These are phyloP conservation scores for Carlito syrichta DNA, from an alignment of 2,113 vertebrate genomes.

Conservation along the genomic window DNA sequence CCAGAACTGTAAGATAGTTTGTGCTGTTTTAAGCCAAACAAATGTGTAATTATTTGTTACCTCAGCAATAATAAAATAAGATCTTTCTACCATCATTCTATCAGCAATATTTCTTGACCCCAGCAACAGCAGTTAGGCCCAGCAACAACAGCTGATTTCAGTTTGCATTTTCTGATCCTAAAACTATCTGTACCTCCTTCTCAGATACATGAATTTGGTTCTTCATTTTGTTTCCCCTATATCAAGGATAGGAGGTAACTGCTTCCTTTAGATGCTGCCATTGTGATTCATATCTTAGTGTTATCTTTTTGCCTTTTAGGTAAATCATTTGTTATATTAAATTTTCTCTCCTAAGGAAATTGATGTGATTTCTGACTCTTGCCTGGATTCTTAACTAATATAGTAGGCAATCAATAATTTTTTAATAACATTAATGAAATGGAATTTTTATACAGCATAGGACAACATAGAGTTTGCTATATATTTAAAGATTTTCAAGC, in stretches of 20 bases:
- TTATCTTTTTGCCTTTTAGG: not conserved
- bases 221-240: not conserved
- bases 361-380: not conserved
- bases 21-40: not conserved
- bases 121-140: not conserved
- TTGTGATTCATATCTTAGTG: not conserved
- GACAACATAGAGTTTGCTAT: not conserved
- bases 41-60: not conserved
- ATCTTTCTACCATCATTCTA: not conserved
- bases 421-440: not conserved
- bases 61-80: not conserved
- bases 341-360: not conserved
- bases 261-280: not conserved
- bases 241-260: not conserved
- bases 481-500: not conserved
- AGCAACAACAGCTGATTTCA: not conserved
- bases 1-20: not conserved
- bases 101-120: not conserved
- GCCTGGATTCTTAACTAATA: not conserved
- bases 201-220: not conserved
- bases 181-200: not conserved
- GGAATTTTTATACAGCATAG: not conserved
- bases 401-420: not conserved
- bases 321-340: not conserved
- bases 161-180: not conserved